phyloP scores from a whole-genome alignment of 1,140 invertebrate species.

The Zelostemma sp. region DNA sequence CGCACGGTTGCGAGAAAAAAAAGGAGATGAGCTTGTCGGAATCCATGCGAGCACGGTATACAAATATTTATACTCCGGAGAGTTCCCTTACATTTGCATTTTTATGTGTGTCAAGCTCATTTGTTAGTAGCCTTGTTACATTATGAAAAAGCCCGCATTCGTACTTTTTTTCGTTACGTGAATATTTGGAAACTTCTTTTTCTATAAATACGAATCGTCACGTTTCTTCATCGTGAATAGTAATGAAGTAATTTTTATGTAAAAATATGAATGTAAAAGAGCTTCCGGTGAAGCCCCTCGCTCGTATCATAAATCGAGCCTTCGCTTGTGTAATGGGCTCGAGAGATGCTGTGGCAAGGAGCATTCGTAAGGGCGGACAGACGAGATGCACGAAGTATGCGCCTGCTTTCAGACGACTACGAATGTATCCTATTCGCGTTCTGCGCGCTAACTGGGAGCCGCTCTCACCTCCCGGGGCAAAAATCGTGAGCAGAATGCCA shows the following conservation, averaged over 20 bases:
- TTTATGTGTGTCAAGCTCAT: conserved; percentile 32
- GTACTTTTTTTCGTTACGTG: no score
- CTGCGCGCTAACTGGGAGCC: conserved; percentile 51
- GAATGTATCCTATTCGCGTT: conserved; percentile 48
- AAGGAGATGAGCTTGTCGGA: conserved; percentile 27
- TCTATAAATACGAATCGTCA: no score
- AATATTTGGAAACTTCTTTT: background rate
- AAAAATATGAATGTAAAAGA: conserved; percentile 21
- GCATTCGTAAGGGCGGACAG: conserved; percentile 36
- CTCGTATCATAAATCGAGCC: conserved; percentile 20
- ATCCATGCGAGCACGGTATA: conserved; percentile 32
- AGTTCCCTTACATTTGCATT: conserved; percentile 33
- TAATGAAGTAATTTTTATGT: background rate
- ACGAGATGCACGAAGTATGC: conserved; percentile 31
- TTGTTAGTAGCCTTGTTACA: conserved; percentile 22
- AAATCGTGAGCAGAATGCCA: conserved; percentile 64
- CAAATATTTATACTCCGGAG: conserved; percentile 40
- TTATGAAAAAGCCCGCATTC: no score
- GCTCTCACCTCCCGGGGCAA: conserved; percentile 66
- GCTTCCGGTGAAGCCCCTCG: conserved; percentile 32
- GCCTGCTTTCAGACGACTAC: conserved; percentile 36
- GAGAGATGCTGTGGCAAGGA: conserved; percentile 27
- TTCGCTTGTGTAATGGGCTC: conserved; percentile 26
- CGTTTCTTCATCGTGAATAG: no score
- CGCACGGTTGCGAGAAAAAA: conserved; percentile 34